phyloP scores from a whole-genome alignment of 2,888 invertebrate species.

The Tenthredo mesomela region DNA sequence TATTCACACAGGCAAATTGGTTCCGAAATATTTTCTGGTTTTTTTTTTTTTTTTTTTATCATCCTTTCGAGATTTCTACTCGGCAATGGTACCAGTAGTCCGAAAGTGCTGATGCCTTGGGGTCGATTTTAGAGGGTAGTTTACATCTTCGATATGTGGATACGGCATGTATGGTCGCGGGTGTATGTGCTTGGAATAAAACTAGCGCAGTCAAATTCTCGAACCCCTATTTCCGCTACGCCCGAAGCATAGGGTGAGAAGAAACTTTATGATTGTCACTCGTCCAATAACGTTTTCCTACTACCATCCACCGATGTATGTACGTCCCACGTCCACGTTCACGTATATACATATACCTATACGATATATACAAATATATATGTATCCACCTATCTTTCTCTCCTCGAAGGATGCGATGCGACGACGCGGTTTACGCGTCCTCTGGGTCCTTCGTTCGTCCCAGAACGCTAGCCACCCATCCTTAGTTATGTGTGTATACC shows the following conservation, averaged over 20 bases:
- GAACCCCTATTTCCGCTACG: background rate
- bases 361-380: no score
- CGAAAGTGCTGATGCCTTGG: constrained; percentile 46
- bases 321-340: background rate
- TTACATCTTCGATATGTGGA: constrained; percentile 44
- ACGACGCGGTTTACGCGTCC: constrained; percentile 73
- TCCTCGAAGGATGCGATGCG: background rate
- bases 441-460: constrained; percentile 69
- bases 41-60: background rate
- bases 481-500: constrained; percentile 45
- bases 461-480: background rate
- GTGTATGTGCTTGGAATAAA: constrained; percentile 41
- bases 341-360: no score
- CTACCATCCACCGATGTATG: background rate
- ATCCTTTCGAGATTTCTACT: constrained; percentile 17
- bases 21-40: background rate
- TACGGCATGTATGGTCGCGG: background rate
- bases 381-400: background rate
- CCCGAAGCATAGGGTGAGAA: background rate
- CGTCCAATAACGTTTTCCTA: constrained; percentile 46
- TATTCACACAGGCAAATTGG: background rate
- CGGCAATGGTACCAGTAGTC: background rate
- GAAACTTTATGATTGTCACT: constrained; percentile 49
- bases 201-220: constrained; percentile 44
- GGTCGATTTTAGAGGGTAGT: constrained; percentile 49